Evolutionary conservation across 1,140 invertebrate genomes (phyloP).

Genomic region (Ganaspis sp.): DNA sequence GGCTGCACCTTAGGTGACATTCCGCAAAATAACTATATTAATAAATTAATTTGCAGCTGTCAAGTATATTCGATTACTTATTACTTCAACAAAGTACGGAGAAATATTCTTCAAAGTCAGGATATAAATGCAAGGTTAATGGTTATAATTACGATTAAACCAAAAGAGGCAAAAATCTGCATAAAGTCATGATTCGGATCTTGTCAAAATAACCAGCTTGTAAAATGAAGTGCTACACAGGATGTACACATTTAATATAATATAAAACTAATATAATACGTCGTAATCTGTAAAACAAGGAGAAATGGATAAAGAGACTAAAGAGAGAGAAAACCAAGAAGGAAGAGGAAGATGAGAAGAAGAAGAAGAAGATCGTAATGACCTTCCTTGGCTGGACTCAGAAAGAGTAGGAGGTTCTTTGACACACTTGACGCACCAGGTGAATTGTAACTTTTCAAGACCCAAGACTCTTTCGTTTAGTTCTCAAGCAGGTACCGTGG

Average conservation of each 20-base stretch:
- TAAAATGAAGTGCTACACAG: background rate
- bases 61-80: too few relatives aligned
- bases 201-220: background rate
- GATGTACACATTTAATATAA: background rate
- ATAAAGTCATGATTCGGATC: background rate
- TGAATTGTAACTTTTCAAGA: conserved; percentile 66
- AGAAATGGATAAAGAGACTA: conserved; percentile 22
- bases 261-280: background rate
- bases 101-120: too few relatives aligned
- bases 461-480: conserved; percentile 68
- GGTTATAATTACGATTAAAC: too few relatives aligned
- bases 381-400: conserved; percentile 69
- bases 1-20: too few relatives aligned
- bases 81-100: too few relatives aligned
- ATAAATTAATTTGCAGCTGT: too few relatives aligned
- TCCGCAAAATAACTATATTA: too few relatives aligned
- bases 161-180: too few relatives aligned
- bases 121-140: too few relatives aligned
- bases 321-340: conserved; percentile 30
- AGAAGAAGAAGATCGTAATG: conserved; percentile 69
- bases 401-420: conserved; percentile 74
- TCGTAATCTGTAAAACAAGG: background rate
- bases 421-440: conserved; percentile 73
- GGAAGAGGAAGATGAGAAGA: conserved; percentile 40
- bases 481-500: conserved; percentile 71